Base-by-base conservation (phyloP, 2,888 invertebrate species). In the Acrobasis suavella region DNA sequence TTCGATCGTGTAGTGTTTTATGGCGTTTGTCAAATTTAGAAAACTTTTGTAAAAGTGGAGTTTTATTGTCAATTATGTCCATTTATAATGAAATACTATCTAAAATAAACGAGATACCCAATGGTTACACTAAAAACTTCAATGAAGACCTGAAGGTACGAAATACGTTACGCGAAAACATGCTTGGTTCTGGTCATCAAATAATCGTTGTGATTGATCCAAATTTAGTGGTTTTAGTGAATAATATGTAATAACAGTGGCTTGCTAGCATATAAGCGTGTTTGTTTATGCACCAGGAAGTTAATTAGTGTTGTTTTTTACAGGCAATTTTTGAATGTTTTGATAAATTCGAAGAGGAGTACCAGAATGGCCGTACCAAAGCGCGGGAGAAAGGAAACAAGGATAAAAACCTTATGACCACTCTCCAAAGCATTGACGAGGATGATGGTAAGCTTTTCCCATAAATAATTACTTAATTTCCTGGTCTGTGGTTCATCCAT, bases 341-440 rank as follows among this genome's bases (percentile, higher is more conserved):
- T 64, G 85, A 85, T 70, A 85, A 86, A 69, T 87, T 87, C 67
- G 87, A 85, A 65, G 87, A 86, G 58, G 89, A 89, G 56, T 82
- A 76, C 68, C 70, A 72, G 69, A 83, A 83, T 79, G 81, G 71
- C n/a, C 81, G 81, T 32, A 70, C 64, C 17, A 77, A 74, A 67
- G 68, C 74, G 72, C 84, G 83, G 65, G 87, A 86, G 63, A 85
- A 81, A 61, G 59, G 69, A 5, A 73, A 73, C n/a, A 87, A 83
- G 67, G 85, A 86, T 51, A 89, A 85, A 76, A 82, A 74, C 65
- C 72, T 62, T 59, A 67, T 76, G 73, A 82, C 82, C 56, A 81
- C 77, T 22, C 86, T 91, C 64, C 85, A 90, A 69, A 87, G 88
- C 69, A 91, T 92, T 62, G 73, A 84, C 62, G 91, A 91, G 69